These are phyloP conservation scores for Saguinus midas DNA, from an alignment of 2,113 vertebrate species.

Conservation along the genomic window DNA sequence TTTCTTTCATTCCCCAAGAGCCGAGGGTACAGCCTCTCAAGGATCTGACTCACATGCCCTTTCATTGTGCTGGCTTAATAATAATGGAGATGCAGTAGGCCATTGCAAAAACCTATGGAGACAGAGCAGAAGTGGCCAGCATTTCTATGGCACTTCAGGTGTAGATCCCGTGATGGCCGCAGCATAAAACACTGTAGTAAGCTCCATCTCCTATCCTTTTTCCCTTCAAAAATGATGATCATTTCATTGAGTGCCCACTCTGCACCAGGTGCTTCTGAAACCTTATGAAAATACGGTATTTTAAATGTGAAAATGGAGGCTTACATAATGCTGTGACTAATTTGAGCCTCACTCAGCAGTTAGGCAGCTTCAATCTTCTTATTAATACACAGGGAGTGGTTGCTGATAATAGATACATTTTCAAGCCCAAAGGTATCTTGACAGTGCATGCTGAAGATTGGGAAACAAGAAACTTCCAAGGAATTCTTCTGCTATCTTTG, in stretches of 20 bases:
- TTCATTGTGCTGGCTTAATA: background rate
- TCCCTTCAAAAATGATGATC: background rate
- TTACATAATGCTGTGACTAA: conserved; percentile 5
- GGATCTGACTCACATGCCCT: background rate
- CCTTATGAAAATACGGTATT: background rate
- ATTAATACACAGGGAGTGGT: conserved; percentile 25
- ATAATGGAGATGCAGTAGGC: background rate
- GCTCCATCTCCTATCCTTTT: background rate
- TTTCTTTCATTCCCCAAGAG: background rate
- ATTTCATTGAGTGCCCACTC: background rate
- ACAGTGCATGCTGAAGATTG: background rate
- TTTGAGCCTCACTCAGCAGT: background rate
- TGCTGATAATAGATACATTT: conserved; percentile 50
- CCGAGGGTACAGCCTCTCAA: background rate
- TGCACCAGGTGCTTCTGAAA: background rate
- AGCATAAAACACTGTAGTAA: background rate
- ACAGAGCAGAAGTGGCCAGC: background rate
- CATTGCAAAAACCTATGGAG: background rate
- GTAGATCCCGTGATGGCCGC: background rate
- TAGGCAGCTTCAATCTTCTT: conserved; percentile 36
- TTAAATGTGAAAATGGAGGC: background rate
- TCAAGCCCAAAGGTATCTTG: conserved; percentile 15
- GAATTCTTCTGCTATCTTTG: conserved; percentile 2
- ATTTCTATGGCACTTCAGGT: background rate
- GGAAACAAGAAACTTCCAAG: background rate